A percentile compares a stretch with the other conserved stretches of the same genome.
phyloP scores from a whole-genome alignment of 2,113 vertebrate species.

The Orycteropus afer region DNA sequence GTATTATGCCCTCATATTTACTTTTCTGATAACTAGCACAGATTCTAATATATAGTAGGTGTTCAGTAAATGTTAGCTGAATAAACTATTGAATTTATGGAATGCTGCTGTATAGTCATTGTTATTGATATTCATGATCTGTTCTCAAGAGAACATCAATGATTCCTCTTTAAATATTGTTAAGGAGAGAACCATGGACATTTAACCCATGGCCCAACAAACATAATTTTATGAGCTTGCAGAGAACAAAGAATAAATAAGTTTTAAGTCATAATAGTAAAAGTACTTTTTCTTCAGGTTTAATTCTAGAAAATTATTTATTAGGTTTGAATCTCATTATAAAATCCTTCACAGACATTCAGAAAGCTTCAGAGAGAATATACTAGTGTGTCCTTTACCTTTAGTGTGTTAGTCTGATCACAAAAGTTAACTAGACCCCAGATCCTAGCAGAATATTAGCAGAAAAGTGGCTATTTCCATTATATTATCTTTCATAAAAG shows the following conservation, averaged over 20 bases:
- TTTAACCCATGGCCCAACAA: not conserved
- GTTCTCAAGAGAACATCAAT: not conserved
- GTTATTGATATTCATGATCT: not conserved
- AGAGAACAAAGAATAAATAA: not conserved
- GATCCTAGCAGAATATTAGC: not conserved
- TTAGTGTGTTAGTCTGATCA: not conserved
- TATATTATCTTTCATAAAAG: not conserved
- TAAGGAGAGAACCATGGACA: not conserved
- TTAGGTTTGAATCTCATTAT: not conserved
- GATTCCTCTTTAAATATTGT: not conserved
- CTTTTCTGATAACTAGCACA: not conserved
- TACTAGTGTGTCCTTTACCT: not conserved
- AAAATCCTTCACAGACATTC: not conserved
- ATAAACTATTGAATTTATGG: not conserved
- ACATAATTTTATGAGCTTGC: not conserved
- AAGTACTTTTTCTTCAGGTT: not conserved
- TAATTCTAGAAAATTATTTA: not conserved
- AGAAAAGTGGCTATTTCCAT: not conserved
- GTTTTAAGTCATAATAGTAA: not conserved
- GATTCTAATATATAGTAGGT: not conserved
- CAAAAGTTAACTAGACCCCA: not conserved
- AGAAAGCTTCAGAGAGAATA: slow-evolving; percentile 3
- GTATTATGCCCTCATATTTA: not conserved
- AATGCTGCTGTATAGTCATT: not conserved
- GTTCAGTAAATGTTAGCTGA: not conserved